Conservation (phyloP, 2,888 invertebrate genomes). For the Nyleta sp. region DNA sequence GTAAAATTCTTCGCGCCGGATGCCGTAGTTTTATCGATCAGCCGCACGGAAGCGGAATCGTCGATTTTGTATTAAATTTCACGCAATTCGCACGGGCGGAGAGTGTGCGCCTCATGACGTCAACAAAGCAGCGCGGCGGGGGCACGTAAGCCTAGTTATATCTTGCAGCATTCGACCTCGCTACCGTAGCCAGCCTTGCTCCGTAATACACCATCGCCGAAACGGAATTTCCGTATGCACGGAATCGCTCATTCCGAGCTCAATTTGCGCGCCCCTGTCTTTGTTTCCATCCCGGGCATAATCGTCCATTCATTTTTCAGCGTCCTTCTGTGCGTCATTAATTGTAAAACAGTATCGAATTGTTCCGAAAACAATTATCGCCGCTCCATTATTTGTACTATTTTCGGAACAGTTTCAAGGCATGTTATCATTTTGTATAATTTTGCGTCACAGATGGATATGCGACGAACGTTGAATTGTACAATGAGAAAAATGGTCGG, state of each 20-base stretch:
- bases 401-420: no score
- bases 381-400: no score
- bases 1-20: conserved; percentile 1
- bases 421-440: no score
- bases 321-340: background rate
- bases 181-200: conserved; percentile 35
- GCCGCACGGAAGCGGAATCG: conserved; percentile 19
- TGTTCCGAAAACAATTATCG: background rate
- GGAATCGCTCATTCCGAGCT: conserved; percentile 11
- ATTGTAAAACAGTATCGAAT: background rate
- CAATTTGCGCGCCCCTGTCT: conserved; percentile 10
- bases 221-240: conserved; percentile 38
- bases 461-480: no score
- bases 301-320: conserved; percentile 11
- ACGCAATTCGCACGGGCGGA: conserved; percentile 30
- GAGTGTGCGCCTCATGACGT: conserved; percentile 44
- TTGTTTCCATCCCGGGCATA: conserved; percentile 4
- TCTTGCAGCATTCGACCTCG: conserved; percentile 50
- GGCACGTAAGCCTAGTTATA: conserved; percentile 43
- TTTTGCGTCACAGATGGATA: no score
- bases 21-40: conserved; percentile 18
- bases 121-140: conserved; percentile 25
- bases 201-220: conserved; percentile 46
- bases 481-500: no score
- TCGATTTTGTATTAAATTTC: conserved; percentile 40